Evolutionary conservation across 1,140 invertebrate genomes (phyloP).

Genomic region (Nebria ingens): DNA sequence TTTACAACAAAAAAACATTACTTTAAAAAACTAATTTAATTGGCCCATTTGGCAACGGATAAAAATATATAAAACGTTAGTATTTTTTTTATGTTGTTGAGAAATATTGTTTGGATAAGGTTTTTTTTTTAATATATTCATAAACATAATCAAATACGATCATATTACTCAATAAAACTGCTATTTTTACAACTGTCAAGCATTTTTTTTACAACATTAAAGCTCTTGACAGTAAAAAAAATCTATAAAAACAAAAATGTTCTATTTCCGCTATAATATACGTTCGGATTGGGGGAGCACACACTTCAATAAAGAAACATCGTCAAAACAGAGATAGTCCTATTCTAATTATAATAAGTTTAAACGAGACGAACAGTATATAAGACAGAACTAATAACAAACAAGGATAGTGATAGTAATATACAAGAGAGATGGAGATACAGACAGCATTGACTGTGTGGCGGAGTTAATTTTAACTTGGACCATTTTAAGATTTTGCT

Average conservation of each 20-base stretch:
- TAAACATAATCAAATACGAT: no score
- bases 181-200: not conserved
- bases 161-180: not conserved
- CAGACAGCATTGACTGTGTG: not conserved
- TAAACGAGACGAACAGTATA: not conserved
- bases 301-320: not conserved
- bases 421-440: not conserved
- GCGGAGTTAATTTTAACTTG: slow-evolving; percentile 3
- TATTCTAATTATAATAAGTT: not conserved
- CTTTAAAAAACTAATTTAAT: no score
- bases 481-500: slow-evolving; percentile 8
- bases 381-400: not conserved
- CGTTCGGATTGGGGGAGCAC: not conserved
- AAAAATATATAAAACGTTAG: no score
- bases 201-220: not conserved
- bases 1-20: no score
- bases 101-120: no score
- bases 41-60: no score
- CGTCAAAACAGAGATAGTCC: not conserved
- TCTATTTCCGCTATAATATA: slow-evolving; percentile 3
- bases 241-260: not conserved
- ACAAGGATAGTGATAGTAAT: not conserved
- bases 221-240: not conserved
- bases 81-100: no score
- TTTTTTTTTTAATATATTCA: no score